phyloP scores from a whole-genome alignment of 2,888 invertebrate genomes.

The Tenthredo livida region DNA sequence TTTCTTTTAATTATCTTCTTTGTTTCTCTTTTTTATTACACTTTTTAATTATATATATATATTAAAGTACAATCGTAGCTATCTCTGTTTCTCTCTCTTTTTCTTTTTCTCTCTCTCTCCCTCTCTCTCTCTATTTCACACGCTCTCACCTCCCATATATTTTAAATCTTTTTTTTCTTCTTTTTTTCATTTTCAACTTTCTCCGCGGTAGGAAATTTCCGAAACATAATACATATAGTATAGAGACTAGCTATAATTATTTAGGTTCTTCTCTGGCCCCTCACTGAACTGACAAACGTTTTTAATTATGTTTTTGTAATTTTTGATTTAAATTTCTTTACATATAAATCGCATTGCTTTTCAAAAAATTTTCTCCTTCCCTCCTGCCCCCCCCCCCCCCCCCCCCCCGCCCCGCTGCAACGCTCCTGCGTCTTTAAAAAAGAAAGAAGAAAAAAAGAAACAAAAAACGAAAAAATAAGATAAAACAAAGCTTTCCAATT shows the following conservation, averaged over 20 bases:
- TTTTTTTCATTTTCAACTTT: not conserved
- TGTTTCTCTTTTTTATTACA: not conserved
- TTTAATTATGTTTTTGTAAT: not conserved
- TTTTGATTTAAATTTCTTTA: not conserved
- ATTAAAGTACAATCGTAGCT: not conserved
- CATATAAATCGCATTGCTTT: not conserved
- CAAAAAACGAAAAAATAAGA: not conserved
- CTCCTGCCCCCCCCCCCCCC: too few species aligned
- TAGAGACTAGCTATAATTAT: conserved; percentile 5
- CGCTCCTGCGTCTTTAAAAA: not conserved
- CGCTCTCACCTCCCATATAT: not conserved
- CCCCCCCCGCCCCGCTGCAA: not conserved
- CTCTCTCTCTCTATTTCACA: not conserved
- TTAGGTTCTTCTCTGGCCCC: not conserved
- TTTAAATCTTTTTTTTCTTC: not conserved
- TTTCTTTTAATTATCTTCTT: not conserved
- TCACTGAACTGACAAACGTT: not conserved
- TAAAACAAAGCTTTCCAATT: not conserved
- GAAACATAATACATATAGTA: not conserved
- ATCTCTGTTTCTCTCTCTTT: not conserved
- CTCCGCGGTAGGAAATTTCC: not conserved
- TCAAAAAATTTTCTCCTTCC: not conserved
- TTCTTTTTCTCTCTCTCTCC: not conserved
- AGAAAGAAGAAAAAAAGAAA: not conserved
- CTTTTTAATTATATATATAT: not conserved